Base-by-base conservation (phyloP, 2,888 invertebrate genomes). In the Labia minor region DNA sequence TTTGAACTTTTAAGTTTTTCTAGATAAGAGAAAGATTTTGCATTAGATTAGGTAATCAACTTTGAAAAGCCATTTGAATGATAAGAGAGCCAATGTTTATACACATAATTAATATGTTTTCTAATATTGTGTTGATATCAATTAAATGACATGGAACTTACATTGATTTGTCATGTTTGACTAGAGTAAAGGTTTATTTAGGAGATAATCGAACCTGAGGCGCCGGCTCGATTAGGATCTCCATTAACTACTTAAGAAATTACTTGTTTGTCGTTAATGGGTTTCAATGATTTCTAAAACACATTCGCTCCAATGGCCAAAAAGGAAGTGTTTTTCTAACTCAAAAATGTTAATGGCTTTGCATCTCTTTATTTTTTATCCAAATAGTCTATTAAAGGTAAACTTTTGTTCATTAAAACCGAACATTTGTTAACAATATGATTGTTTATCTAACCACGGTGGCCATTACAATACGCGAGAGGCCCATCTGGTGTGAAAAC, bases 101-200 rank as follows among this genome's bases (percentile, higher is more conserved):
- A 3, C 8, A 26, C 4, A 8, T 26, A 26, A 26, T 26, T 26
- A 26, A 26, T 26, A 26, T 26, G 26, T 26, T 26, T 26, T 26
- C 26, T 26, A 26, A 26, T 26, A 26, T 26, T 26, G 26, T 26
- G 26, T 26, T 49, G 49, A 49, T 10, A 49, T 49, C 49, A 49
- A 49, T 49, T 49, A 49, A 49, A 49, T 49, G 49, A 49, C 49
- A 49, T 49, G 49, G 49, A 49, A 49, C 49, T 49, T 49, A 49
- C 49, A 49, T 49, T 49, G 49, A 4, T 49, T 14, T 49, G 16
- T 3, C 49, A 49, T 49, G 49, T 49, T 49, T 49, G 49, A 49
- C n/a, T 16, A n/a, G 14, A 49, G 49, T 14, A 49, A 49, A 49
- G 49, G 49, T 49, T 49, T 49, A 49, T 49, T 49, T 49, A 49